Conservation (phyloP, 2,888 invertebrate species). For the Rotaria socialis region DNA sequence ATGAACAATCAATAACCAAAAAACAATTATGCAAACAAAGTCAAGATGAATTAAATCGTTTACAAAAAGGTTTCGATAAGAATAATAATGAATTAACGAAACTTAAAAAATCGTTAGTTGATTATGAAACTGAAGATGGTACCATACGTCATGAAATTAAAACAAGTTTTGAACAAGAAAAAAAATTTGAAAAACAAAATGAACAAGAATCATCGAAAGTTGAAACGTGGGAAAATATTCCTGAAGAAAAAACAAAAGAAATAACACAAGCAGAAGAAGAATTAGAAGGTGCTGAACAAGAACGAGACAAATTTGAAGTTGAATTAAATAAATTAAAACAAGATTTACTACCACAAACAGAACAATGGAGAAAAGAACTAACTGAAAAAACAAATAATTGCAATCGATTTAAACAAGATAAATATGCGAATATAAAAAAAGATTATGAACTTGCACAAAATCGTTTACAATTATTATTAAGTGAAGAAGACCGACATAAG, state of each 20-base stretch:
- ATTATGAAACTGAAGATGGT: conserved; percentile 68
- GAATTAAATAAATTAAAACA: conserved; percentile 63
- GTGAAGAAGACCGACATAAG: conserved; percentile 40
- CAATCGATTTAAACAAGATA: conserved; percentile 37
- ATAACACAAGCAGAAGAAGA: conserved; percentile 63
- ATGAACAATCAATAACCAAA: background rate
- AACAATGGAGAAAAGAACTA: conserved; percentile 68
- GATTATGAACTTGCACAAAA: conserved; percentile 52
- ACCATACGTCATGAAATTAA: conserved; percentile 59
- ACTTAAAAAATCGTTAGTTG: conserved; percentile 64
- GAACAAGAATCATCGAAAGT: conserved; percentile 64
- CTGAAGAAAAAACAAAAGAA: conserved; percentile 71
- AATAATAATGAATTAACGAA: conserved; percentile 63
- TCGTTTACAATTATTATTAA: conserved; percentile 40
- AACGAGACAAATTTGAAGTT: conserved; percentile 62
- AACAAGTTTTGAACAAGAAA: conserved; percentile 66
- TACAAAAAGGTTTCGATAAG: conserved; percentile 63
- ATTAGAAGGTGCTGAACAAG: conserved; percentile 65
- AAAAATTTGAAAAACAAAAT: conserved; percentile 69
- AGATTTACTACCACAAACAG: conserved; percentile 48
- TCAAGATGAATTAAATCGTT: conserved; percentile 51
- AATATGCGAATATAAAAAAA: conserved; percentile 32
- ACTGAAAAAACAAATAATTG: conserved; percentile 53
- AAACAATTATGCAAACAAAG: conserved; percentile 51
- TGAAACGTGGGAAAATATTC: conserved; percentile 66